Percentiles rank a stretch among this genome's conserved stretches.
Evolutionary conservation across 2,797 vertebrate species (phyloP).

Genomic region (Pseudotriccus pelzelni): DNA sequence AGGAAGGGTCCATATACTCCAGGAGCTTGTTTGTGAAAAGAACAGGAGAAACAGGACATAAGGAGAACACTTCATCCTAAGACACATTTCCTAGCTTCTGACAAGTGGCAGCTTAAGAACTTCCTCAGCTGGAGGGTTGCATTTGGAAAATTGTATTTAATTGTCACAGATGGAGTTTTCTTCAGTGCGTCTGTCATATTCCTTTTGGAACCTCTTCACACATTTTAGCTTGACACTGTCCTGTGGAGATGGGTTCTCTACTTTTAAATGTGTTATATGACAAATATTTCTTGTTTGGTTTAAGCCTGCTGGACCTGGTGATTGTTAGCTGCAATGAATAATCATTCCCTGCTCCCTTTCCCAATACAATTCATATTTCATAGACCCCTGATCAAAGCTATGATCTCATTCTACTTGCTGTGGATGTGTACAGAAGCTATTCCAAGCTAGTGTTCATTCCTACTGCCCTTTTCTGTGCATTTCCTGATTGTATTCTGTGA

Average conservation of each 20-base stretch:
- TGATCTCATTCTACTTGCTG: background rate
- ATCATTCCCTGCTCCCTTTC: background rate
- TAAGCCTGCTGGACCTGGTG: background rate
- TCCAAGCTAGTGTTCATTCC: background rate
- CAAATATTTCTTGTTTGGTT: background rate
- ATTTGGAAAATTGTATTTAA: background rate
- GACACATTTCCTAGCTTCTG: background rate
- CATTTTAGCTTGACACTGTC: background rate
- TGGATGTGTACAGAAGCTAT: background rate
- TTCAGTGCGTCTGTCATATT: background rate
- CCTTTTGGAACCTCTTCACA: background rate
- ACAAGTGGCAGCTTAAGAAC: background rate
- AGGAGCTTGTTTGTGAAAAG: background rate
- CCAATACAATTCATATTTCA: background rate
- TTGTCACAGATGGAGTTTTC: background rate
- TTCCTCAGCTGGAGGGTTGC: background rate
- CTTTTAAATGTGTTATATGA: background rate
- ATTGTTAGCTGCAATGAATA: background rate
- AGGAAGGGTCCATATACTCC: background rate
- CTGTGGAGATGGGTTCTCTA: background rate
- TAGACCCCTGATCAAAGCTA: background rate
- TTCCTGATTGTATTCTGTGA: background rate
- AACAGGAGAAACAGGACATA: background rate
- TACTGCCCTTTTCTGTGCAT: background rate
- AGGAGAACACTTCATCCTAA: background rate